Evolutionary conservation across 2,113 vertebrate species (phyloP).

Genomic region (Dermatemys mawii): DNA sequence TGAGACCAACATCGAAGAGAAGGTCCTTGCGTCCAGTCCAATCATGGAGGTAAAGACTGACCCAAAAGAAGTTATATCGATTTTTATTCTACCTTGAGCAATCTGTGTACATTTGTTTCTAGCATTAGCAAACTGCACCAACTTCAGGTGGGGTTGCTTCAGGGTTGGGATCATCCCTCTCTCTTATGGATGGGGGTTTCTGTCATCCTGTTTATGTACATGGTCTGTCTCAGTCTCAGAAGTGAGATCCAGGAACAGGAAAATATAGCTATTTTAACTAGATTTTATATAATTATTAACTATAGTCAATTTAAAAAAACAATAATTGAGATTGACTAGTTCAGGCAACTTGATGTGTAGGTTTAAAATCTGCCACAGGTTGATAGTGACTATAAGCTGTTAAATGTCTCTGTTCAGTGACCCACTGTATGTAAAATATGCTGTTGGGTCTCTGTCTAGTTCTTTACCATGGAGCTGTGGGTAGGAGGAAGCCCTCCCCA

Average conservation of each 20-base stretch:
- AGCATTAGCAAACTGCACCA: not conserved
- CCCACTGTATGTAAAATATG: not conserved
- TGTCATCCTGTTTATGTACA: accelerated
- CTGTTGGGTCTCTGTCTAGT: not conserved
- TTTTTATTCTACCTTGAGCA: not conserved
- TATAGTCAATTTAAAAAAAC: not conserved
- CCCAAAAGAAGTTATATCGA: accelerated
- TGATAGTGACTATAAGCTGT: not conserved
- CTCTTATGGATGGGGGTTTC: not conserved
- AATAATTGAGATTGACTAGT: not conserved
- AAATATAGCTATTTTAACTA: not conserved
- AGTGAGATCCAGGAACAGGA: not conserved
- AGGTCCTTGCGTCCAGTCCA: conserved; percentile 93
- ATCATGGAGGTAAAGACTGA: conserved; percentile 94
- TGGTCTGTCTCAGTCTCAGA: not conserved
- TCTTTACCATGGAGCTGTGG: not conserved
- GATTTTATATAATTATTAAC: not conserved
- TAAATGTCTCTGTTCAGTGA: not conserved
- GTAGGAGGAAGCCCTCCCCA: not conserved
- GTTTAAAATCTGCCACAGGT: not conserved
- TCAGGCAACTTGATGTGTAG: not conserved
- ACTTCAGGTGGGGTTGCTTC: not conserved
- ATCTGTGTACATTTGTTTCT: not conserved
- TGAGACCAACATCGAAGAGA: conserved; percentile 91
- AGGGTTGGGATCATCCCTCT: not conserved